These are phyloP conservation scores for Percopsis transmontana DNA, from an alignment of 2,113 vertebrate genomes.

Conservation along the genomic window DNA sequence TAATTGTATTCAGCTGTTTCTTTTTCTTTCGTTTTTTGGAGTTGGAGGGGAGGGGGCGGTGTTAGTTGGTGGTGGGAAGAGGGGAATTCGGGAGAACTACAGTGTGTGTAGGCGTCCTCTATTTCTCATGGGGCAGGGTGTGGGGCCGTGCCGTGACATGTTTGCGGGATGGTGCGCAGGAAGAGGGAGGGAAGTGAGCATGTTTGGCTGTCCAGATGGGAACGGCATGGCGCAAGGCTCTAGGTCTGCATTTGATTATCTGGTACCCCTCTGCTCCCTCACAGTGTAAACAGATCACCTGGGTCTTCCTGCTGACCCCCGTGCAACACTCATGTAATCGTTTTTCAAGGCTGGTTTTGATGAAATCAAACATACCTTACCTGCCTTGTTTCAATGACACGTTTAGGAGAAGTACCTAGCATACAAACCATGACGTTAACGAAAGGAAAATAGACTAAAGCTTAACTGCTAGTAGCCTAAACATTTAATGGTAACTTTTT, in stretches of 20 bases:
- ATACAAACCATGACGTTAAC: background rate
- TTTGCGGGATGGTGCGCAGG: constrained; percentile 16
- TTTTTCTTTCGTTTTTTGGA: constrained; percentile 39
- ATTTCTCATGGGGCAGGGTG: constrained; percentile 51
- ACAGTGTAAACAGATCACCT: constrained; percentile 14
- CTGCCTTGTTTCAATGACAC: background rate
- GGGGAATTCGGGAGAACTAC: constrained; percentile 18
- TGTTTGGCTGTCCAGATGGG: constrained; percentile 22
- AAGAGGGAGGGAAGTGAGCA: constrained; percentile 23
- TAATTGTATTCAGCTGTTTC: constrained; percentile 77
- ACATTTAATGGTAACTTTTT: constrained; percentile 2
- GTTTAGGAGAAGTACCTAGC: background rate
- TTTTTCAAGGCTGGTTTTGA: background rate
- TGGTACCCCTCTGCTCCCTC: constrained; percentile 27
- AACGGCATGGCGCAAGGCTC: constrained; percentile 5
- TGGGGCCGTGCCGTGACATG: constrained; percentile 25
- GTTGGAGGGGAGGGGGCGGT: constrained; percentile 4
- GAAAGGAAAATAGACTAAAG: constrained; percentile 11
- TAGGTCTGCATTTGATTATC: constrained; percentile 33
- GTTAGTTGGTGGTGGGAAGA: constrained; percentile 21
- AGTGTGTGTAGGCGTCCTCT: constrained; percentile 51
- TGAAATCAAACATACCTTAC: background rate
- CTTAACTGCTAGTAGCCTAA: background rate
- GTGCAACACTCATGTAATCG: too few relatives aligned
- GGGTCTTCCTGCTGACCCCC: background rate